Evolutionary conservation across 2,888 invertebrate genomes (phyloP), one percentile per base, ranked within the genome.

Genomic region (Blastobasis adustella): DNA sequence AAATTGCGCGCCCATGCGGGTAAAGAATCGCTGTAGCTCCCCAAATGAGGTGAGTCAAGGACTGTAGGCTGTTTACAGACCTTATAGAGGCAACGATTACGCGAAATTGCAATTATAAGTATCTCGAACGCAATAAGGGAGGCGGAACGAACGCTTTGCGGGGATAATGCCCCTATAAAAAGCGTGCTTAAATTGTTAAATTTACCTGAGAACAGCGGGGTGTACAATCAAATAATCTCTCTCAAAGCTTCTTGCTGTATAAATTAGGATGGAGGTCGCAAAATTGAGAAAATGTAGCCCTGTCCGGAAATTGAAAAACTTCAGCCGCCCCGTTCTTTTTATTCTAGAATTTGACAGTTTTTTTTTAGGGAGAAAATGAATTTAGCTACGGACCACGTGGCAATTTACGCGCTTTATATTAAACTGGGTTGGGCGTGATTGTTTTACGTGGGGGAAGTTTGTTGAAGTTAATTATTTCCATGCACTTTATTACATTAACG

Each of bases 251-350:
- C 73, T 81, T 76, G 79, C 78, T 73, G 72, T 79, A 81, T 76
- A 75, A 82, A 80, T 83, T 82, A 81, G 77, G 71, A 76, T 63
- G 73, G 64, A 77, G 75, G 77, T 75, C 66, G 71, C 73, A 68
- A 81, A 78, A 83, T 81, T 80, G 79, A 73, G 77, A 79, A 75
- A 82, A 79, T 76, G 76, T 76, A 71, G 74, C 71, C 23, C 68
- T 68, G 76, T 69, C 79, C 83, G 86, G 87, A 85, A 85, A 87
- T 86, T 86, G 85, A 84, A 86, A 87, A 87, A 85, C 78, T 87
- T 85, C 75, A 78, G 65, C 67, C 68, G 60, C 61, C 60, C 59
- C 60, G 67, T 68, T 71, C 70, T 73, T 80, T 53, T 79, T 79
- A 74, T 77, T 77, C 72, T 77, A 77, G 72, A 76, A 77, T 74